Base-by-base conservation (phyloP, 1,140 invertebrate species). In the Drosophila bocqueti region DNA sequence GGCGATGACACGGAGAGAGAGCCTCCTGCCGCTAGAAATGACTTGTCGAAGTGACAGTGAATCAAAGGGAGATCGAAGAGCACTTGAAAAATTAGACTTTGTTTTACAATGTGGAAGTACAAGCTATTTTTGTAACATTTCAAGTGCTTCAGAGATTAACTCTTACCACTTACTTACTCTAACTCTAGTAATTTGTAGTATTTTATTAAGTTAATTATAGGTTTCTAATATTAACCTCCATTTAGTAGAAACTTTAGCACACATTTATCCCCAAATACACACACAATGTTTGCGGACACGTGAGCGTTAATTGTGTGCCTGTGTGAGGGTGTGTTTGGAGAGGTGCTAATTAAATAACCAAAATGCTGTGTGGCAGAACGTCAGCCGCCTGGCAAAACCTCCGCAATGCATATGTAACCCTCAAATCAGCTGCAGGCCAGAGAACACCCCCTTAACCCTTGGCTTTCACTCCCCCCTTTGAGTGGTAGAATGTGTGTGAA, bases 321-420 rank as follows among this genome's bases (percentile, higher is more conserved):
- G 26, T 18, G 34, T 13, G 45, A 21, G 67, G 38, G 31, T 49
- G 47, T 57, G 36, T 21, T 26, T 66, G 59, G 16, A 26, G 66
- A 36, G 47, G 50, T 54, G 65, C 76, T 87, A 87, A 87, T 87
- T 83, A 81, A 87, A 89, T 89, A 80, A 65, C 74, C 80, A 81
- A 83, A 89, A 77, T 83, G 67, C 54, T 60, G 63, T 45, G 57
- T 71, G 65, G 57, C 54, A 77, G 57, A 75, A 42, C 73, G 60
- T 46, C 43, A 36, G 52, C 54, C 36, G 54, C 36, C 36, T 57
- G 54, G 57, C 55, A 69, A 60, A 76, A 55, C 74, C 75, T 43
- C 47, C 52, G 54, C 62, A 78, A 59, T 67, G 83, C 83, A 86
- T 87, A 83, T 79, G 66, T 86, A 87, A 87, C 72, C 83, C 76